Conservation (phyloP, 2,888 invertebrate genomes). For the Heliconius charithonia region DNA sequence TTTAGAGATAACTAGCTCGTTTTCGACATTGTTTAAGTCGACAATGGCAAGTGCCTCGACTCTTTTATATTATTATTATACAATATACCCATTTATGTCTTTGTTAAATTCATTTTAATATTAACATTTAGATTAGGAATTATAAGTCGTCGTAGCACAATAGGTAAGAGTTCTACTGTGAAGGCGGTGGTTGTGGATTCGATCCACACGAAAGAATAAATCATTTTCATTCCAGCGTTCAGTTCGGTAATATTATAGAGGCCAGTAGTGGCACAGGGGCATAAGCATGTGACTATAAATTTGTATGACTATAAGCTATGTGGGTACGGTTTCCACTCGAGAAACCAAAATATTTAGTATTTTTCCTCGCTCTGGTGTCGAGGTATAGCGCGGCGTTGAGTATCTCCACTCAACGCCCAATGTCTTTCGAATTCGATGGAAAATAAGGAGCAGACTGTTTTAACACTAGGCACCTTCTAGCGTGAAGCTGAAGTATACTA, state of each 20-base stretch:
- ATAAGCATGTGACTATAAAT: too few relatives aligned
- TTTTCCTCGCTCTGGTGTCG: too few relatives aligned
- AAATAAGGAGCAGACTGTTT: neutral
- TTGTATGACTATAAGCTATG: too few relatives aligned
- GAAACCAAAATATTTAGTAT: too few relatives aligned
- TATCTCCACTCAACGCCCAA: neutral
- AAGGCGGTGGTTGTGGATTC: neutral
- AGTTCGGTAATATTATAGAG: too few relatives aligned
- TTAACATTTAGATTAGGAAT: neutral
- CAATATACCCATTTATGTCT: neutral
- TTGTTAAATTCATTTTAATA: neutral
- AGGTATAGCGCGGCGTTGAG: neutral
- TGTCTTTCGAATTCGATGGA: too few relatives aligned
- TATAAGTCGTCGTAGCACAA: neutral
- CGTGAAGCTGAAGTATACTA: too few relatives aligned
- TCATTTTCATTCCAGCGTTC: too few relatives aligned
- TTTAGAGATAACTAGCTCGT: conserved; percentile 32
- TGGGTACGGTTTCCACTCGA: too few relatives aligned
- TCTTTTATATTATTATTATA: conserved; percentile 20
- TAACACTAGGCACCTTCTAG: neutral
- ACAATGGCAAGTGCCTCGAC: neutral
- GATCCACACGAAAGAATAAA: neutral
- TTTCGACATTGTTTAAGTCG: conserved; percentile 25
- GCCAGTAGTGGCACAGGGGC: too few relatives aligned
- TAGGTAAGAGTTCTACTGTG: neutral